Evolutionary conservation across 2,888 invertebrate genomes (phyloP).

Genomic region (Orthosia incerta): DNA sequence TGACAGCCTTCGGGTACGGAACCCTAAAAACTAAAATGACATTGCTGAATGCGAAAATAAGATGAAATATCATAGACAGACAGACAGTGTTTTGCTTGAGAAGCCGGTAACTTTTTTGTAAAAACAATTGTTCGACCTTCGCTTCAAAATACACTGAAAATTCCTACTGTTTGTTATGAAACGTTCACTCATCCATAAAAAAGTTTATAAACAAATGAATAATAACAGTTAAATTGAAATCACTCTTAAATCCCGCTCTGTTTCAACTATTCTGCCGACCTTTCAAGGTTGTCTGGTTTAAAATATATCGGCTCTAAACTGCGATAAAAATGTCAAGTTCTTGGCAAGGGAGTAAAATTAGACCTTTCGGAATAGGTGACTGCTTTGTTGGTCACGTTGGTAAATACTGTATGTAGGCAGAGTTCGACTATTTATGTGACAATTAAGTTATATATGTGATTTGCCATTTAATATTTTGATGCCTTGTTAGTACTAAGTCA

Average conservation of each 20-base stretch:
- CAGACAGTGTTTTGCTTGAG: too few species aligned
- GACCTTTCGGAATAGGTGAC: neutral
- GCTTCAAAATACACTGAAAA: neutral
- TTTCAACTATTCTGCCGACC: constrained; percentile 21
- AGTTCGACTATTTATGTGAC: too few species aligned
- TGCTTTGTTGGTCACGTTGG: too few species aligned
- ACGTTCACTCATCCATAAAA: constrained; percentile 12
- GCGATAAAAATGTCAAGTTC: constrained; percentile 2
- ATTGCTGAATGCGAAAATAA: too few species aligned
- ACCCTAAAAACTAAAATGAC: too few species aligned
- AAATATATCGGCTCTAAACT: constrained; percentile 21
- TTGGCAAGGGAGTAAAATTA: neutral
- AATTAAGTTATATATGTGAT: too few species aligned
- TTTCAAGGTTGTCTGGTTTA: constrained; percentile 41
- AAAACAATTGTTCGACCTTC: neutral
- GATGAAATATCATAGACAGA: too few species aligned
- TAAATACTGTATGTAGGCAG: neutral
- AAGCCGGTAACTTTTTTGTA: too few species aligned
- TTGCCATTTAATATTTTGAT: too few species aligned
- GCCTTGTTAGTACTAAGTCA: too few species aligned
- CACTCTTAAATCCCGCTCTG: constrained; percentile 7
- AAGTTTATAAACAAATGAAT: neutral
- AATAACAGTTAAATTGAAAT: constrained; percentile 4
- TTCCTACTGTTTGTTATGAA: neutral
- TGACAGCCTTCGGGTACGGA: too few species aligned